Evolutionary conservation across 2,888 invertebrate species (phyloP).

Genomic region (Drosophila pegasa): DNA sequence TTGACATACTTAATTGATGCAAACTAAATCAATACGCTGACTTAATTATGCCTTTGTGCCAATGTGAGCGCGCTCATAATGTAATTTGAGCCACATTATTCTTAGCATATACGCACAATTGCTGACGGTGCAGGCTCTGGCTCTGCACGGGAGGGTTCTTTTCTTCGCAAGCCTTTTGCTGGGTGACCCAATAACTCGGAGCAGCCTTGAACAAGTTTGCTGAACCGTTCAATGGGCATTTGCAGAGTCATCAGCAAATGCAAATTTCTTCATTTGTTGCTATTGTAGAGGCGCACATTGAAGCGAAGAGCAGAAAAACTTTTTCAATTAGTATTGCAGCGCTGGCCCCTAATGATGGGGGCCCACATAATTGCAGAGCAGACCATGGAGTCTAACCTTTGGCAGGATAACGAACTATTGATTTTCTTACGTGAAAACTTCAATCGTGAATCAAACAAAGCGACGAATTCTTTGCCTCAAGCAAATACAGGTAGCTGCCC

Average conservation of each 20-base stretch:
- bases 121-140: slow-evolving; percentile 14
- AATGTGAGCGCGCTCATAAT: slow-evolving; percentile 2
- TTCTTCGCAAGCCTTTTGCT: slow-evolving; percentile 20
- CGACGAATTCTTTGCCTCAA: not conserved
- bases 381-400: not conserved
- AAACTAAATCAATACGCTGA: not conserved
- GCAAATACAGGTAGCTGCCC: not conserved
- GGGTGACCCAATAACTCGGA: slow-evolving; percentile 61
- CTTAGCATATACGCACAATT: not conserved
- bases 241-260: slow-evolving; percentile 51
- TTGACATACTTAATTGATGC: not conserved
- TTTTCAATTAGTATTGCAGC: slow-evolving; percentile 57
- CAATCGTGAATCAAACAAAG: slow-evolving; percentile 9
- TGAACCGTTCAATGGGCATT: slow-evolving; percentile 53
- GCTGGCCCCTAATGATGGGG: not conserved
- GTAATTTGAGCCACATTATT: slow-evolving; percentile 2
- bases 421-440: slow-evolving; percentile 55
- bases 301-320: slow-evolving; percentile 44
- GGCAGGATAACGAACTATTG: slow-evolving; percentile 54
- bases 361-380: not conserved
- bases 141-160: not conserved
- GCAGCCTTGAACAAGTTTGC: slow-evolving; percentile 67
- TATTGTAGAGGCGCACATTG: slow-evolving; percentile 12
- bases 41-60: slow-evolving; percentile 1
- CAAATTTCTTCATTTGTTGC: slow-evolving; percentile 20